Percentiles rank a stretch among this genome's conserved stretches.
Evolutionary conservation across 2,113 vertebrate species (phyloP).

Genomic region (Epinephelus cyanopodus): DNA sequence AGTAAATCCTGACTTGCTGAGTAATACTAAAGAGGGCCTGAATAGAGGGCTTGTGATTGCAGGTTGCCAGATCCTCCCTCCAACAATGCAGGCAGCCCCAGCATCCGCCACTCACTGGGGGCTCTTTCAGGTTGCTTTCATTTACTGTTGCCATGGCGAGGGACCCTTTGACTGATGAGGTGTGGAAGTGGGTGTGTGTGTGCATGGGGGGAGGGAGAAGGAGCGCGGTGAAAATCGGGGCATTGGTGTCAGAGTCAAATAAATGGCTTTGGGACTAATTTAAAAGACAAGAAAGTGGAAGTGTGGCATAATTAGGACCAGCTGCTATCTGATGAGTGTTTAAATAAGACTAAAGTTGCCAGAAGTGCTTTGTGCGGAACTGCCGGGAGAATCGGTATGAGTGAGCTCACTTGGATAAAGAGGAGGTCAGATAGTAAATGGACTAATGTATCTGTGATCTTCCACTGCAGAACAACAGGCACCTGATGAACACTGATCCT

Average conservation of each 20-base stretch:
- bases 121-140: conserved; percentile 85
- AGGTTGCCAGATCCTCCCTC: conserved; percentile 83
- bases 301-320: conserved; percentile 76
- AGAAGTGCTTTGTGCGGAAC: conserved; percentile 49
- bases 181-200: conserved; percentile 64
- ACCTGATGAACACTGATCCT: conserved; percentile 5
- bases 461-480: background rate
- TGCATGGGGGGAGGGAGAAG: background rate
- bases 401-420: conserved; percentile 5
- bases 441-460: background rate
- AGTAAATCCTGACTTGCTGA: conserved; percentile 87
- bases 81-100: conserved; percentile 81
- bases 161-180: conserved; percentile 83
- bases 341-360: conserved; percentile 70
- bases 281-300: conserved; percentile 70
- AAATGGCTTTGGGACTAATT: conserved; percentile 71
- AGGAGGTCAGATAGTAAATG: background rate
- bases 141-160: conserved; percentile 85
- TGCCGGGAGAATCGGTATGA: background rate
- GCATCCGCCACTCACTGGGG: conserved; percentile 83
- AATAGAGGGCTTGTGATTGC: conserved; percentile 85
- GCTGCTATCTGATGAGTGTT: conserved; percentile 73
- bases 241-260: conserved; percentile 75
- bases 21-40: conserved; percentile 85
- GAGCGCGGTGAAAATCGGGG: conserved; percentile 43